These are phyloP conservation scores for Tenthredo amoena DNA, from an alignment of 2,888 invertebrate species.

Conservation along the genomic window DNA sequence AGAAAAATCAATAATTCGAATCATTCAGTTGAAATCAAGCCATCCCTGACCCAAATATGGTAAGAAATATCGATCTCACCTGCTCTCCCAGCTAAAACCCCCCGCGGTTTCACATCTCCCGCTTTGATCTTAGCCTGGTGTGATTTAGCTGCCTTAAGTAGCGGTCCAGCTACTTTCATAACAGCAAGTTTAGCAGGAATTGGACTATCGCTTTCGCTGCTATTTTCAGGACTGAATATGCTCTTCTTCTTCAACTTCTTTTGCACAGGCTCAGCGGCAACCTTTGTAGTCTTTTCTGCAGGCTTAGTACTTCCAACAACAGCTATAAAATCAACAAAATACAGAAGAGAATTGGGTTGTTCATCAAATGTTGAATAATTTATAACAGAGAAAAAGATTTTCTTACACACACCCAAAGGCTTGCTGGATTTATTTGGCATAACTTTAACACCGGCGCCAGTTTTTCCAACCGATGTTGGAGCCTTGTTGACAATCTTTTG, in stretches of 20 bases:
- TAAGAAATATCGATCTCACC: constrained; percentile 63
- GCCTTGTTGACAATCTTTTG: constrained; percentile 79
- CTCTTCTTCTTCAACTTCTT: constrained; percentile 85
- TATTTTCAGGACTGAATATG: constrained; percentile 91
- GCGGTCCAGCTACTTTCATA: constrained; percentile 73
- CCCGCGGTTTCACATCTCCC: constrained; percentile 76
- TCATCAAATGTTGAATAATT: not conserved
- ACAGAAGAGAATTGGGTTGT: not conserved
- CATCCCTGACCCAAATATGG: not conserved
- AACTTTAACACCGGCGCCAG: constrained; percentile 70
- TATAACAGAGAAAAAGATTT: not conserved
- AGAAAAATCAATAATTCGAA: not conserved
- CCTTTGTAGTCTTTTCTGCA: constrained; percentile 60
- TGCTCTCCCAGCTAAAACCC: constrained; percentile 78
- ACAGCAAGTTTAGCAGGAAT: constrained; percentile 76
- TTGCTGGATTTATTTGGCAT: constrained; percentile 70
- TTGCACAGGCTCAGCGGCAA: constrained; percentile 69
- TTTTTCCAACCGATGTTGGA: constrained; percentile 68
- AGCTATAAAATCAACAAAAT: not conserved
- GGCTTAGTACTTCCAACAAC: constrained; percentile 51
- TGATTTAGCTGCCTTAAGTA: constrained; percentile 61
- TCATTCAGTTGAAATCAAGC: not conserved
- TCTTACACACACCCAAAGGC: constrained; percentile 65
- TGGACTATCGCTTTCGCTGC: constrained; percentile 82
- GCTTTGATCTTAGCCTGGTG: constrained; percentile 75